phyloP scores from a whole-genome alignment of 1,140 invertebrate species.

The Oppia nitens region DNA sequence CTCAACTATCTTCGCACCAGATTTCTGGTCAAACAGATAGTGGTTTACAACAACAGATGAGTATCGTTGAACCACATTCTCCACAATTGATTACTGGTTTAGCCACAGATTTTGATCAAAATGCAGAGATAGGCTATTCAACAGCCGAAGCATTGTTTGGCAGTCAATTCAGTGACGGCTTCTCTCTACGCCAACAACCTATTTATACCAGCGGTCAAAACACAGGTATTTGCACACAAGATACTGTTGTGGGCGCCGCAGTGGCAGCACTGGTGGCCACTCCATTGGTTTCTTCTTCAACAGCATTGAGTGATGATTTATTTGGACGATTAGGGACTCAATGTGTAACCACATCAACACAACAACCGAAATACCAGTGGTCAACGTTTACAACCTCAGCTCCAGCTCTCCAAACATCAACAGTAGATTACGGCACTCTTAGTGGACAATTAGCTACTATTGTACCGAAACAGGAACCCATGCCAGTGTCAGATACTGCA shows the following conservation, averaged over 20 bases:
- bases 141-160: constrained; percentile 6
- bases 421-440: constrained; percentile 17
- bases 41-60: not conserved
- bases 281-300: constrained; percentile 19
- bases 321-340: constrained; percentile 28
- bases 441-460: constrained; percentile 7
- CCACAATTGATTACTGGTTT: constrained; percentile 5
- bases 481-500: not conserved
- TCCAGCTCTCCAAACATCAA: constrained; percentile 3
- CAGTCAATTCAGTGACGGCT: constrained; percentile 18
- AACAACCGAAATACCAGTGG: constrained; percentile 40
- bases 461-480: constrained; percentile 23
- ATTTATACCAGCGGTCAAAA: constrained; percentile 27
- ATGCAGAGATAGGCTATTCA: constrained; percentile 11
- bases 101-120: constrained; percentile 4
- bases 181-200: constrained; percentile 28
- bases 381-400: constrained; percentile 23
- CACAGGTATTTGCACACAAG: constrained; percentile 22
- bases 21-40: not conserved
- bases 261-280: constrained; percentile 15
- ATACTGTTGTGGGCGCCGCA: constrained; percentile 23
- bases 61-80: constrained; percentile 14
- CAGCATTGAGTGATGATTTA: constrained; percentile 21
- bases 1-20: not conserved
- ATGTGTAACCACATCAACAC: constrained; percentile 16